Percentiles rank a stretch among this genome's conserved stretches.
Evolutionary conservation across 92 coral and sea anemone genomes (phyloP).

Genomic region (Muricea muricata): DNA sequence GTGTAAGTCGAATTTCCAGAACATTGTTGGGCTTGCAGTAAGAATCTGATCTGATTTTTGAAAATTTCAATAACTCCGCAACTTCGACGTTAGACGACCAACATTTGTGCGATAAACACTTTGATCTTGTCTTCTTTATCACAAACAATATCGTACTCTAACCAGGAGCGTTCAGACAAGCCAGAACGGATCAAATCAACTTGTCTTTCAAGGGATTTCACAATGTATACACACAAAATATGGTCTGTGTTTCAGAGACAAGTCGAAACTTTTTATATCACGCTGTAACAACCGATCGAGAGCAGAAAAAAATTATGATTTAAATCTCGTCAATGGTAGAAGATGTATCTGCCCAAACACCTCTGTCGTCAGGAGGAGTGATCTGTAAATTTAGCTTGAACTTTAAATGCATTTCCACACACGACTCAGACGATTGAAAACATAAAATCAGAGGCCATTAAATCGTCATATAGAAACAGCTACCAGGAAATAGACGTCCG

Average conservation of each 20-base stretch:
- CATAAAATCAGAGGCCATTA: constrained; percentile 17
- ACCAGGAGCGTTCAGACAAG: constrained; percentile 2
- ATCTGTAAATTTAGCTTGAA: not conserved
- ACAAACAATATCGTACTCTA: not conserved
- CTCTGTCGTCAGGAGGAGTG: not conserved
- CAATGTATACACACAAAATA: not conserved
- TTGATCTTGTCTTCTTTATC: not conserved
- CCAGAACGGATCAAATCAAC: constrained; percentile 3
- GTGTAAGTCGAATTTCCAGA: constrained; percentile 99
- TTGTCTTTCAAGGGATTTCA: not conserved
- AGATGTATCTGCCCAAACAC: not conserved
- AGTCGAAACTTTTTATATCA: not conserved
- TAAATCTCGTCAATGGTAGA: not conserved
- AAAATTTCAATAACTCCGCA: not conserved
- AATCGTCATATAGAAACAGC: not conserved
- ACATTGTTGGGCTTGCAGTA: constrained; percentile 75
- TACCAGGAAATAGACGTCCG: not conserved
- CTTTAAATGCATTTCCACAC: constrained; percentile 28
- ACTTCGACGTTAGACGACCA: not conserved
- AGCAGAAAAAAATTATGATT: not conserved
- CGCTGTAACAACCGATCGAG: not conserved
- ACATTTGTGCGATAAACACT: not conserved
- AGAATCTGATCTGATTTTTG: not conserved
- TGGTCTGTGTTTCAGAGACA: not conserved
- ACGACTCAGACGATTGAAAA: not conserved